A percentile compares a stretch with the other conserved stretches of the same genome.
phyloP scores from a whole-genome alignment of 1,140 invertebrate genomes.

The Lepeophtheirus salmonis region DNA sequence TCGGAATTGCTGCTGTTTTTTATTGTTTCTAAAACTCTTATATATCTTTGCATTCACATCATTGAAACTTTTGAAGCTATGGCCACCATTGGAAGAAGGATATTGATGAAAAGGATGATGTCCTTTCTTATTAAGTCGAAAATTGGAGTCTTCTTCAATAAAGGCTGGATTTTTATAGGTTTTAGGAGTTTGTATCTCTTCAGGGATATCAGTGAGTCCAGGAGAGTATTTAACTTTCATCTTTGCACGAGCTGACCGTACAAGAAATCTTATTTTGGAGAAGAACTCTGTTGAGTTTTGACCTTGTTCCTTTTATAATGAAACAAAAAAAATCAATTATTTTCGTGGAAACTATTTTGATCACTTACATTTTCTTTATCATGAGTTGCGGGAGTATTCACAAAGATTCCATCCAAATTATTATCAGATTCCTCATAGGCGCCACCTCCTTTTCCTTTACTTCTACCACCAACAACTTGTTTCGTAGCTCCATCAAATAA shows the following conservation, averaged over 20 bases:
- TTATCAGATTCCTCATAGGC: too few species aligned
- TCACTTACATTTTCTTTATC: neutral
- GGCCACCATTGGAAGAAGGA: neutral
- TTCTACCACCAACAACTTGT: neutral
- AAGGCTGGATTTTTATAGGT: neutral
- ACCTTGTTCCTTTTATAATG: too few species aligned
- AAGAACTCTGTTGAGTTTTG: neutral
- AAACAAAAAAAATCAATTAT: too few species aligned
- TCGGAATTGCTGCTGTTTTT: neutral
- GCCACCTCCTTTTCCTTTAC: neutral
- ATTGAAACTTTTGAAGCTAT: neutral
- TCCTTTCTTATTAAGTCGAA: neutral
- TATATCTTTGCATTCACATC: neutral
- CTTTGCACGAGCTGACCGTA: neutral
- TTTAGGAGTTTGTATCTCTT: neutral
- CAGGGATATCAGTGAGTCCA: neutral
- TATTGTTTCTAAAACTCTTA: neutral
- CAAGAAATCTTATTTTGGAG: neutral
- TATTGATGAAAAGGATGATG: too few species aligned
- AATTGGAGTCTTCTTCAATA: neutral
- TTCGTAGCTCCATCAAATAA: neutral
- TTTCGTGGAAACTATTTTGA: too few species aligned
- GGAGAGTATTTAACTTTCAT: neutral
- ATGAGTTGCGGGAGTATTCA: neutral
- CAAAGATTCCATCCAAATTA: neutral